These are phyloP conservation scores for Cottoperca gobio DNA, from an alignment of 2,797 vertebrate genomes.

Conservation along the genomic window DNA sequence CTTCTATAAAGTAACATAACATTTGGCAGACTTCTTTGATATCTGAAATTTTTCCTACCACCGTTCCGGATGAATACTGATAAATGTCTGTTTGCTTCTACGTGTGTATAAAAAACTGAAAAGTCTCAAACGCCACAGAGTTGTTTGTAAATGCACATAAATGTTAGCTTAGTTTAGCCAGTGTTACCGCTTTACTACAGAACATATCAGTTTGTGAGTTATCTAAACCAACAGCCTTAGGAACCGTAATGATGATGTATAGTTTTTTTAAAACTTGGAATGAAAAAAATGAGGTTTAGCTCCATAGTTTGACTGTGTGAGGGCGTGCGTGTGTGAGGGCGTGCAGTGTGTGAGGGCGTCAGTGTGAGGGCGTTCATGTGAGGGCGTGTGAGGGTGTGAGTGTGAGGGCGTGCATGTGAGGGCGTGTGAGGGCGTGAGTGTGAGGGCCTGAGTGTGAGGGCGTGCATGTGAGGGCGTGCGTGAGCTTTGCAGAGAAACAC, in stretches of 20 bases:
- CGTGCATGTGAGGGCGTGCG: background rate
- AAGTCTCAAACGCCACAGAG: background rate
- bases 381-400: background rate
- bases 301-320: background rate
- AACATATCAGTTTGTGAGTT: background rate
- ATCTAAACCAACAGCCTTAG: background rate
- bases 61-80: background rate
- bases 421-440: too few relatives aligned
- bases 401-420: background rate
- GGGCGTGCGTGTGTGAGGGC: background rate
- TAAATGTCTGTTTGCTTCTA: background rate
- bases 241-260: background rate
- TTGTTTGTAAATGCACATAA: background rate
- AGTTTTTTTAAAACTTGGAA: background rate
- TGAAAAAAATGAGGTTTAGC: background rate
- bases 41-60: background rate
- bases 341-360: background rate
- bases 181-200: background rate
- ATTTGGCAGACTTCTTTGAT: background rate
- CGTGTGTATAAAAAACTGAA: background rate
- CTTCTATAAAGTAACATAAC: background rate
- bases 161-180: background rate
- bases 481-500: constrained; percentile 56
- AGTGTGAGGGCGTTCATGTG: background rate
- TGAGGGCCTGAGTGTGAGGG: too few relatives aligned